Evolutionary conservation across 2,888 invertebrate species (phyloP).

Genomic region (Agrotis clavis): DNA sequence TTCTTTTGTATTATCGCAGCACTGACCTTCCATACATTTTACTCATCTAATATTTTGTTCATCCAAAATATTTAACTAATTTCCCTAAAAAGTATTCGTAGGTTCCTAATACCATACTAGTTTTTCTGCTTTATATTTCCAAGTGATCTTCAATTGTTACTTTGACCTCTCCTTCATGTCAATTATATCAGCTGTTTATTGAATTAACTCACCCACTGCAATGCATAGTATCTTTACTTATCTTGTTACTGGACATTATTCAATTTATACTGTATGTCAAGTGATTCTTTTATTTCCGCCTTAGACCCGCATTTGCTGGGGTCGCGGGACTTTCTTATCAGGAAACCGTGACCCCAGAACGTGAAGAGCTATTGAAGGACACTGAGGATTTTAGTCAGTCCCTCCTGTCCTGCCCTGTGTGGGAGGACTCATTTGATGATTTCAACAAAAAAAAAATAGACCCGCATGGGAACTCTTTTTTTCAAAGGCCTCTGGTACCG

Average conservation of each 20-base stretch:
- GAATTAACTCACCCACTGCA: slow-evolving; percentile 1
- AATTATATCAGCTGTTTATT: slow-evolving; percentile 24
- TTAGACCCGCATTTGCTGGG: neutral
- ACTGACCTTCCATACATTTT: too few species aligned
- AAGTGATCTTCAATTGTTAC: neutral
- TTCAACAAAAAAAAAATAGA: too few species aligned
- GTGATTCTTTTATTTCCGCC: neutral
- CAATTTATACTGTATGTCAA: neutral
- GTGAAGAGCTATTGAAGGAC: too few species aligned
- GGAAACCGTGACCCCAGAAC: too few species aligned
- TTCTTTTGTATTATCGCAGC: too few species aligned
- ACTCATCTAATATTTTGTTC: neutral
- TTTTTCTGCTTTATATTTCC: neutral
- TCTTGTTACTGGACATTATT: neutral
- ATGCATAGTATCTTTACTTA: neutral
- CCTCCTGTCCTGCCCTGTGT: too few species aligned
- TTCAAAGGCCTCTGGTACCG: too few species aligned
- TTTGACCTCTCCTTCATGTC: neutral
- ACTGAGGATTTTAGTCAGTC: too few species aligned
- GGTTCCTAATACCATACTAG: too few species aligned
- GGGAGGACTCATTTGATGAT: too few species aligned
- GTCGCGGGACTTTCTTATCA: too few species aligned
- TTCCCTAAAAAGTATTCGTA: neutral
- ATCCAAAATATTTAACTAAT: neutral
- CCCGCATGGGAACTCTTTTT: too few species aligned